Percentiles rank a stretch among this genome's conserved stretches.
Evolutionary conservation across 2,113 vertebrate species (phyloP).

Genomic region (Malurus melanocephalus): DNA sequence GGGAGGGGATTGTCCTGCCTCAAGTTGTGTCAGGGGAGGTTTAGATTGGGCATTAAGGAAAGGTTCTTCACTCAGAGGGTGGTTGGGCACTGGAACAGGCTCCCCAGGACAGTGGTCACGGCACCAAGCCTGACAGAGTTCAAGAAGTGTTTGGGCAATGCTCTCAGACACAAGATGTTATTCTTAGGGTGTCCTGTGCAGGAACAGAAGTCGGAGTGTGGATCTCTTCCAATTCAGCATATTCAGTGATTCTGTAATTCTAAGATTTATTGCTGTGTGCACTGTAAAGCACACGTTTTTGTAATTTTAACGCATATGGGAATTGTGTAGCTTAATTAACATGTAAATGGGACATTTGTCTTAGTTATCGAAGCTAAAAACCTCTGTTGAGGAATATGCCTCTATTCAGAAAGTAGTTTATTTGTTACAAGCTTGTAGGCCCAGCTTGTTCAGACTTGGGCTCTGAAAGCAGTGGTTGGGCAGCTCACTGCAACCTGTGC

Average conservation of each 20-base stretch:
- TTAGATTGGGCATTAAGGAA: not conserved
- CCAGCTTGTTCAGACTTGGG: not conserved
- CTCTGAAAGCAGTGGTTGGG: not conserved
- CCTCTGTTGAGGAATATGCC: conserved; percentile 20
- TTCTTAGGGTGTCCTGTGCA: not conserved
- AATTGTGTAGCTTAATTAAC: conserved; percentile 45
- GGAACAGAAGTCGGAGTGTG: not conserved
- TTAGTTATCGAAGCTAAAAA: conserved; percentile 40
- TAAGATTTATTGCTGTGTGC: conserved; percentile 28
- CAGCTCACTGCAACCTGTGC: not conserved
- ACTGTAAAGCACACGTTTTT: not conserved
- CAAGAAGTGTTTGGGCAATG: not conserved
- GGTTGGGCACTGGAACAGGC: not conserved
- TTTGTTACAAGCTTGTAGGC: not conserved
- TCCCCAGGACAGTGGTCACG: not conserved
- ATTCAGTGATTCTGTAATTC: not conserved
- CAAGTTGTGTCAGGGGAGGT: not conserved
- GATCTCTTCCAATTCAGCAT: not conserved
- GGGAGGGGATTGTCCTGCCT: not conserved
- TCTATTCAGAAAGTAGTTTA: conserved; percentile 11
- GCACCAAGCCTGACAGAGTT: not conserved
- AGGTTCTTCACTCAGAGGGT: not conserved
- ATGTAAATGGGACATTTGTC: conserved; percentile 55
- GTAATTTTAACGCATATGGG: not conserved
- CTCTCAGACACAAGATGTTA: not conserved